phyloP scores from a whole-genome alignment of 1,140 invertebrate genomes.

The Andrena cerasifolii region DNA sequence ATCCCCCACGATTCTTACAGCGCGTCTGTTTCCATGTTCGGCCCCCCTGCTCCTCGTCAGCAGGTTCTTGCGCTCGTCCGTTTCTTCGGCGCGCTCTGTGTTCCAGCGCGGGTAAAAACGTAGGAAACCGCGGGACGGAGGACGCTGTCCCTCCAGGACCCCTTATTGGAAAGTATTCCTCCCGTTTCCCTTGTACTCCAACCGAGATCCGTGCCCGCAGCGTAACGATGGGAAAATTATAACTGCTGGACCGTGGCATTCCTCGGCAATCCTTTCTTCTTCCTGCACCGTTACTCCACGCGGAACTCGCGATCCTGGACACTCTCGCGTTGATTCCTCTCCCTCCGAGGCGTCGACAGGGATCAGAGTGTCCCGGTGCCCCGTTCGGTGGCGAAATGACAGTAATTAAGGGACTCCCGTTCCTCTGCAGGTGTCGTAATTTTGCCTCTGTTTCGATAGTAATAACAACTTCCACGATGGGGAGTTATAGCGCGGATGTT shows the following conservation, averaged over 20 bases:
- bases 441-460: too few relatives aligned
- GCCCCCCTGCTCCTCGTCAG: not conserved
- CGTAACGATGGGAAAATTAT: conserved; percentile 62
- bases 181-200: conserved; percentile 2
- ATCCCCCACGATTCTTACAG: not conserved
- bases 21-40: not conserved
- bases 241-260: conserved; percentile 43
- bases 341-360: too few relatives aligned
- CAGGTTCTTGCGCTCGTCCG: not conserved
- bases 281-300: conserved; percentile 5
- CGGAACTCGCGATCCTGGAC: not conserved
- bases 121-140: conserved; percentile 37
- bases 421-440: too few relatives aligned
- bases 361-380: too few relatives aligned
- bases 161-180: conserved; percentile 19
- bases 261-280: conserved; percentile 16
- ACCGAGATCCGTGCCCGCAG: not conserved
- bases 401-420: too few relatives aligned
- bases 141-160: conserved; percentile 27
- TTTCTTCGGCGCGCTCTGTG: not conserved
- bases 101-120: conserved; percentile 19
- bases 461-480: too few relatives aligned
- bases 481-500: too few relatives aligned
- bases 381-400: too few relatives aligned
- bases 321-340: too few relatives aligned